phyloP scores from a whole-genome alignment of 2,113 vertebrate species.

The Nothocercus julius region DNA sequence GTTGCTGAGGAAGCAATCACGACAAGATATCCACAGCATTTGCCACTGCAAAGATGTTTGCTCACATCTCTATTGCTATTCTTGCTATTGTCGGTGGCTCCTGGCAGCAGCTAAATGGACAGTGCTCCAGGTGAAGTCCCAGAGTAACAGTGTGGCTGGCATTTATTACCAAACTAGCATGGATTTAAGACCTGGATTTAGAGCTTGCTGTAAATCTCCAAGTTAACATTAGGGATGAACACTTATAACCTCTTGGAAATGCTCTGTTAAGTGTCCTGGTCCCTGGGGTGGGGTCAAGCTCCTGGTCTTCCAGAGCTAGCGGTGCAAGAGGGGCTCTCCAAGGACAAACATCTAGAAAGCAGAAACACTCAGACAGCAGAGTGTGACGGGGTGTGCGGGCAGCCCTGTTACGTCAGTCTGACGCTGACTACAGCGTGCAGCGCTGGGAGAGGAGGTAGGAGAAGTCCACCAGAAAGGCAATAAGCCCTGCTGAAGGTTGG shows the following conservation, averaged over 20 bases:
- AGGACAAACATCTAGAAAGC: neutral
- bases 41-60: accelerated
- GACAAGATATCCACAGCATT: neutral
- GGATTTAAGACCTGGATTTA: neutral
- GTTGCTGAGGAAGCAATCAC: neutral
- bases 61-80: accelerated
- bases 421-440: accelerated
- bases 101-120: neutral
- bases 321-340: accelerated
- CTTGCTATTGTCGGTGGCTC: accelerated
- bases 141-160: accelerated
- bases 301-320: neutral
- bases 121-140: neutral
- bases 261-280: neutral
- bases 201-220: neutral
- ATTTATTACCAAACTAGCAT: accelerated
- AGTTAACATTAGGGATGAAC: accelerated
- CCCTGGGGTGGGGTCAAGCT: neutral
- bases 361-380: no score
- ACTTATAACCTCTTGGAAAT: neutral
- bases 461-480: accelerated
- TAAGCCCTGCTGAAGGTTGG: accelerated
- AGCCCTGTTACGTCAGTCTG: accelerated
- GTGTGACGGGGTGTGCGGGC: neutral
- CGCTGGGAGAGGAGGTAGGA: neutral